phyloP scores from a whole-genome alignment of 1,140 invertebrate genomes.

The Harpegnathos saltator region DNA sequence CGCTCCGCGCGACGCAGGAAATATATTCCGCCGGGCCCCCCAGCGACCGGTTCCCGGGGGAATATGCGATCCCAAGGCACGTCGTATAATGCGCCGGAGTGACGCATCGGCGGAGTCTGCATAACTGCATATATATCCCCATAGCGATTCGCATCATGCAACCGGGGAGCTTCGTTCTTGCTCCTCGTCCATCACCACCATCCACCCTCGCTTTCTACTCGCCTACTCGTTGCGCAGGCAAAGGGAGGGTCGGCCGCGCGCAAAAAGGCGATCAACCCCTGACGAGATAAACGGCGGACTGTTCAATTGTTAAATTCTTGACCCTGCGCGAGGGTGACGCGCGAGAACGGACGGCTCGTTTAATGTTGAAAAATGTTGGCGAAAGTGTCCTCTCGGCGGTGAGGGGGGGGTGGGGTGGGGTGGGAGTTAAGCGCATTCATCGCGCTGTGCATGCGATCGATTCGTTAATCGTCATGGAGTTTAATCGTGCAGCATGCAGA shows the following conservation, averaged over 20 bases:
- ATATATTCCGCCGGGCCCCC: slow-evolving; percentile 69
- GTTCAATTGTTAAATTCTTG: slow-evolving; percentile 63
- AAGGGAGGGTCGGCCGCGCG: slow-evolving; percentile 44
- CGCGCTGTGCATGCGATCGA: no score
- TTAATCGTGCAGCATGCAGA: no score
- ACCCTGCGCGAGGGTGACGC: slow-evolving; percentile 44
- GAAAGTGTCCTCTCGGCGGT: slow-evolving; percentile 1
- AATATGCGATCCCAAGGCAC: slow-evolving; percentile 68
- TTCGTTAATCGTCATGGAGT: no score
- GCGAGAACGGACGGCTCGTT: slow-evolving; percentile 44
- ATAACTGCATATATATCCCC: slow-evolving; percentile 80
- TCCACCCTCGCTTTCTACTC: slow-evolving; percentile 64
- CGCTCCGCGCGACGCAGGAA: slow-evolving; percentile 62
- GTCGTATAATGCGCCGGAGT: slow-evolving; percentile 77
- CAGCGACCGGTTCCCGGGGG: slow-evolving; percentile 66
- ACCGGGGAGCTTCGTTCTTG: slow-evolving; percentile 61
- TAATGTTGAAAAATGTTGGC: slow-evolving; percentile 53
- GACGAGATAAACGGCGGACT: slow-evolving; percentile 59
- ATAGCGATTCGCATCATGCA: slow-evolving; percentile 70
- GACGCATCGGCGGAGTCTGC: slow-evolving; percentile 79
- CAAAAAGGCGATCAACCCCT: slow-evolving; percentile 62
- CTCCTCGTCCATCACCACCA: slow-evolving; percentile 77
- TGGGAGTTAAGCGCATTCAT: no score
- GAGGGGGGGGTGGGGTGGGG: no score
- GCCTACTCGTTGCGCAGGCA: slow-evolving; percentile 34